These are phyloP conservation scores for Meganola albula DNA, from an alignment of 2,888 invertebrate genomes.

Conservation along the genomic window DNA sequence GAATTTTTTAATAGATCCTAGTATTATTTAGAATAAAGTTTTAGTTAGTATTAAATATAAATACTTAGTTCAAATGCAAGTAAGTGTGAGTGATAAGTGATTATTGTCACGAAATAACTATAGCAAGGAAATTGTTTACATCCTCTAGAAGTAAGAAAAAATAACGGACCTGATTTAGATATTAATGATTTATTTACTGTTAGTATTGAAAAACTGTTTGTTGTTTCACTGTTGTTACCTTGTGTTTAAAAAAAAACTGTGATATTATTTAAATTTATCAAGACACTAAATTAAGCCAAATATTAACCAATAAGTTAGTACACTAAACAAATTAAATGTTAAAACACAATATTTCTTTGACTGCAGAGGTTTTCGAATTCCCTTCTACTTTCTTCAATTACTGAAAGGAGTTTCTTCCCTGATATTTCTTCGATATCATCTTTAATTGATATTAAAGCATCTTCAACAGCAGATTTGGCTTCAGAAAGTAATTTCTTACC, in stretches of 20 bases:
- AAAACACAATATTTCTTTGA: constrained; percentile 53
- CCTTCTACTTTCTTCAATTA: constrained; percentile 65
- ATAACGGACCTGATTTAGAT: too few species aligned
- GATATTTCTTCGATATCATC: constrained; percentile 75
- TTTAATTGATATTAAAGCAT: constrained; percentile 62
- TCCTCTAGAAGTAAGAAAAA: too few species aligned
- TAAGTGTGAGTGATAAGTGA: too few species aligned
- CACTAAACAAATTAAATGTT: constrained; percentile 17
- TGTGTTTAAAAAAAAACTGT: constrained; percentile 43
- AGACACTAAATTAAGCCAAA: constrained; percentile 10
- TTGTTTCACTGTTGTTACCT: constrained; percentile 20
- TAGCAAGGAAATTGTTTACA: too few species aligned
- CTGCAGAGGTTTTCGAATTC: constrained; percentile 68
- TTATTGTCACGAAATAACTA: too few species aligned
- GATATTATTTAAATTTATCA: constrained; percentile 40
- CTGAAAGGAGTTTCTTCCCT: constrained; percentile 70
- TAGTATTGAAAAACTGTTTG: neutral
- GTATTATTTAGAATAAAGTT: too few species aligned
- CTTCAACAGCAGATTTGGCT: constrained; percentile 59
- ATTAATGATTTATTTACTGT: too few species aligned
- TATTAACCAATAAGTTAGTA: constrained; percentile 2
- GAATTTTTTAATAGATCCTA: too few species aligned
- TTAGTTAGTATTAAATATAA: too few species aligned
- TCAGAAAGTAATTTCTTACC: constrained; percentile 59
- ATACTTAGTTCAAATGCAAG: too few species aligned